Evolutionary conservation across 2,113 vertebrate species (phyloP), one percentile per base, ranked within the genome.

Genomic region (Garra rufa): DNA sequence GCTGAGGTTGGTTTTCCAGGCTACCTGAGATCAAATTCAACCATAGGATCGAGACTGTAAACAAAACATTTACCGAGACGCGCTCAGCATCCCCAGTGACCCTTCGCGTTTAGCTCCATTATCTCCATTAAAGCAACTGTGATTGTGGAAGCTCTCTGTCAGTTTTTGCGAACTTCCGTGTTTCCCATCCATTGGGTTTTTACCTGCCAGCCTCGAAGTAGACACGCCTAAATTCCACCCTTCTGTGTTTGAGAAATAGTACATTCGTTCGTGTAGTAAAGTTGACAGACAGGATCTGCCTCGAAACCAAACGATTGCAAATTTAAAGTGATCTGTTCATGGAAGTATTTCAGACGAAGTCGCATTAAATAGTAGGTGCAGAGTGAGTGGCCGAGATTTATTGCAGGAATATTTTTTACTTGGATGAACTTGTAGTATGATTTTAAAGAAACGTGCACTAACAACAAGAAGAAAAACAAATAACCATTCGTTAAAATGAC

Each of bases 171-270:
- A 82, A 70, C 80, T 82, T 82, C 80, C 80, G 80, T 38, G 80
- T 82, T 81, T 48, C 65, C 80, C 80, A 82, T 82, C 48, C 80
- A 52, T 71, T 55, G 30, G 28, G 0, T 15, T 81, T 81, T 50
- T 82, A 82, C 46, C 46, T 82, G 65, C 10, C 30, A n/a, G 21
- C 50, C 19, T 52, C 46, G 8, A 55, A n/a, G 80, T 24, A 82
- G 80, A 82, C 80, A 82, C 80, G 80, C 80, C 80, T 82, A 82
- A 82, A 41, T 52, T 82, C 63, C 80, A 17, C 80, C 78, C 80
- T 71, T 82, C 63, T 55, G 10, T 13, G 21, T 19, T 5, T 81
- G 61, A 34, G 43, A 67, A 34, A 81, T 2, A 48, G 43, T 15
- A 44, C 19, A 3, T 14, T 44, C 15, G 26, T 13, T 52, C 41